Percentiles rank a stretch among this genome's conserved stretches.
Conservation (phyloP, 2,797 vertebrate genomes). For the Podarcis siculus region DNA sequence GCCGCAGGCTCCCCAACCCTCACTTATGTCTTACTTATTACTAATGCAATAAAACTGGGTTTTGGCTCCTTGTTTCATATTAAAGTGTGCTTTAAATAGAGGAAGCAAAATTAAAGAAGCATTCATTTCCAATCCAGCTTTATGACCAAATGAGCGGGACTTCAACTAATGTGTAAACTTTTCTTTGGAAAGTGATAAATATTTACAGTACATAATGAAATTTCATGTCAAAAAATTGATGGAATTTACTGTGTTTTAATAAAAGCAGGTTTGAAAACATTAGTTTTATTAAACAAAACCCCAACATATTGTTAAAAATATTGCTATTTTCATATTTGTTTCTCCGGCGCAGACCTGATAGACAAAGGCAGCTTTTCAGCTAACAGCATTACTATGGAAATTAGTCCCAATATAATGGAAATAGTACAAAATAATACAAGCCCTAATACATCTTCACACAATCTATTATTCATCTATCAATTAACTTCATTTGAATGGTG, state of each 20-base stretch:
- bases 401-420: conserved; percentile 77
- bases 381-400: conserved; percentile 86
- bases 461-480: conserved; percentile 81
- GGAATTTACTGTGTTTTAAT: conserved; percentile 84
- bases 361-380: conserved; percentile 79
- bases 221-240: conserved; percentile 82
- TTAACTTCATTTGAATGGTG: conserved; percentile 66
- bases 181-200: conserved; percentile 80
- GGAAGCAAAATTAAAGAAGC: conserved; percentile 75
- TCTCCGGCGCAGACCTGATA: conserved; percentile 81
- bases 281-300: conserved; percentile 82
- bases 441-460: conserved; percentile 80
- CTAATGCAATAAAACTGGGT: conserved; percentile 26
- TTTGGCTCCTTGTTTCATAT: conserved; percentile 47
- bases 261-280: conserved; percentile 79
- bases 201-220: conserved; percentile 83
- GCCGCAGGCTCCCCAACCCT: too few species aligned
- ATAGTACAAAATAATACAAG: conserved; percentile 82
- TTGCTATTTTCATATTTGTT: conserved; percentile 80
- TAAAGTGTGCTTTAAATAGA: conserved; percentile 69
- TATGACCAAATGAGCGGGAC: conserved; percentile 76
- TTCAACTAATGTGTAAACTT: conserved; percentile 77
- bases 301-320: conserved; percentile 78
- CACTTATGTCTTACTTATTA: background rate
- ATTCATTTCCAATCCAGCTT: conserved; percentile 76